Conservation (phyloP, 2,797 vertebrate species). For the Phrynocephalus vlangalii region DNA sequence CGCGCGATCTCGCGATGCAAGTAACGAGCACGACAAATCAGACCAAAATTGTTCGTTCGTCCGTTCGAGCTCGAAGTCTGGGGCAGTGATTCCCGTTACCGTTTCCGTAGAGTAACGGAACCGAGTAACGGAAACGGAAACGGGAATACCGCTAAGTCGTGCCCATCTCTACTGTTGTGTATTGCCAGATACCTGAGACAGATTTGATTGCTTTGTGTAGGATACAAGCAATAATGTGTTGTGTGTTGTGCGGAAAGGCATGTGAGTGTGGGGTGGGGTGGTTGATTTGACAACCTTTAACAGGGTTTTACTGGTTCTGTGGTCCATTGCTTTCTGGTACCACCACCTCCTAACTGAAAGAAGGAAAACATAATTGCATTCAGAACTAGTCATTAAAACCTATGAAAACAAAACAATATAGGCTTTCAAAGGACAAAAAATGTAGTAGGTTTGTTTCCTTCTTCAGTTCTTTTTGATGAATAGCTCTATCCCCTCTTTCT, state of each 20-base stretch:
- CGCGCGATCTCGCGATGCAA: no score
- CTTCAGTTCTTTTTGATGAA: background rate
- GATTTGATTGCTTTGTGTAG: background rate
- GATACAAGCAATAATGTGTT: background rate
- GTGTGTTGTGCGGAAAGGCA: background rate
- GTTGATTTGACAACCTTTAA: background rate
- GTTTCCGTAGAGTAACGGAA: no score
- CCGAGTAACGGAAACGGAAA: no score
- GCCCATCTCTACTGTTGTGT: no score
- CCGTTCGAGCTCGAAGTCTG: no score
- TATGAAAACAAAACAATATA: no score
- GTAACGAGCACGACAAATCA: no score
- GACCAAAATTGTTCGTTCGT: no score
- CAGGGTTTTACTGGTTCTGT: background rate
- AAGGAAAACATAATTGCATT: background rate
- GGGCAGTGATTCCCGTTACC: no score
- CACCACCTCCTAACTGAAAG: background rate
- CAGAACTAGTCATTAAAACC: no score
- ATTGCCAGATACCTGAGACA: background rate
- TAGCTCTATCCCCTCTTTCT: background rate
- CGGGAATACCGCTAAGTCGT: no score
- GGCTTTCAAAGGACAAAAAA: background rate
- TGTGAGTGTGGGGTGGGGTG: background rate
- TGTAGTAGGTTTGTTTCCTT: background rate
- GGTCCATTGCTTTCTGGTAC: background rate